Conservation (phyloP, 1,140 invertebrate genomes). For the Oppia nitens region DNA sequence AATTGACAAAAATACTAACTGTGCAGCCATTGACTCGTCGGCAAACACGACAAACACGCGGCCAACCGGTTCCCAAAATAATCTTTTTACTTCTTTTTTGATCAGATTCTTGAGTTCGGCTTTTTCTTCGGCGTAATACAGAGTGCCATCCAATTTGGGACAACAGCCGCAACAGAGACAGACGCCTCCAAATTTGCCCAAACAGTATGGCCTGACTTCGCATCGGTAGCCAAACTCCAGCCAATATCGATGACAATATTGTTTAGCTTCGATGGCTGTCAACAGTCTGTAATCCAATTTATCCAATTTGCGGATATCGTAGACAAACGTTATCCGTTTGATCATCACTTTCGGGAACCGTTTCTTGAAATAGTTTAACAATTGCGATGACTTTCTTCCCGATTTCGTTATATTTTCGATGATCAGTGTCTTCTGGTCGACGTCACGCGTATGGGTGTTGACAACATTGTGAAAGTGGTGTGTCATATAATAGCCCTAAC, state of each 20-base stretch:
- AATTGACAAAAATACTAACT: conserved; percentile 13
- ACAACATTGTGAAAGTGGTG: conserved; percentile 6
- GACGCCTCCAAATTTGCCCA: not conserved
- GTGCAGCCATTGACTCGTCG: conserved; percentile 46
- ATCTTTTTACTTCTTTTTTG: conserved; percentile 51
- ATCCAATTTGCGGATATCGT: not conserved
- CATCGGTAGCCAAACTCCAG: not conserved
- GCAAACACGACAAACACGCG: conserved; percentile 79
- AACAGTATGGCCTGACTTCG: not conserved
- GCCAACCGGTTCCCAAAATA: conserved; percentile 61
- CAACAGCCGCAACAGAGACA: conserved; percentile 24
- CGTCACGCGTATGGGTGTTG: not conserved
- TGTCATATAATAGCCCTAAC: conserved; percentile 1
- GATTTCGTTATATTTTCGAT: conserved; percentile 6
- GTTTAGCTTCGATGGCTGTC: not conserved
- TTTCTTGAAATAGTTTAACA: conserved; percentile 1
- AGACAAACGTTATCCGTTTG: conserved; percentile 1
- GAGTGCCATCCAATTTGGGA: conserved; percentile 53
- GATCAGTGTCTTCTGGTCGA: not conserved
- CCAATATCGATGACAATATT: not conserved
- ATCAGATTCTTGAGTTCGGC: conserved; percentile 48
- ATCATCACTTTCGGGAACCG: conserved; percentile 1
- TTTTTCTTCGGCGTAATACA: conserved; percentile 70
- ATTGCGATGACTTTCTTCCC: not conserved
- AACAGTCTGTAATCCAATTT: not conserved